These are phyloP conservation scores for Physocephala rufipes DNA, from an alignment of 2,888 invertebrate genomes.

Conservation along the genomic window DNA sequence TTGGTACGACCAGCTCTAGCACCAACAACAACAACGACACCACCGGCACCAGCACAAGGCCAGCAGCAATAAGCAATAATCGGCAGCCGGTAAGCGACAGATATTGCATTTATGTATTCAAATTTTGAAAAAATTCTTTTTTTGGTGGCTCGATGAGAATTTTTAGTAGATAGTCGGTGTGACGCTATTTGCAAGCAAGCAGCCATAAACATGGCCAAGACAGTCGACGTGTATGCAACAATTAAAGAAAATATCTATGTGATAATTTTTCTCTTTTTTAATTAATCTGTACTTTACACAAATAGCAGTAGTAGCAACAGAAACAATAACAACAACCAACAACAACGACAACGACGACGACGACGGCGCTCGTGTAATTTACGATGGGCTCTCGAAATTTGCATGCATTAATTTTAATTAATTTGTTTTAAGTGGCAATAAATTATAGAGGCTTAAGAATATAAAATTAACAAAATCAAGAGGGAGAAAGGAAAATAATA, in stretches of 20 bases:
- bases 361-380: neutral
- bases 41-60: neutral
- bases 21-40: no score
- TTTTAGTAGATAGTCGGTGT: neutral
- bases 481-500: no score
- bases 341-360: no score
- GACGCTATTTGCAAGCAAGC: neutral
- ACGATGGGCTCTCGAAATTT: neutral
- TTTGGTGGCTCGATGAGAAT: constrained; percentile 18
- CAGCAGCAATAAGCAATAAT: neutral
- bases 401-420: constrained; percentile 21
- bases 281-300: neutral
- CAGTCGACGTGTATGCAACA: neutral
- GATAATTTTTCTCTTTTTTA: neutral
- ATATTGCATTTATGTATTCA: neutral
- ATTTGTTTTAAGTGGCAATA: constrained; percentile 19
- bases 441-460: neutral
- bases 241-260: neutral
- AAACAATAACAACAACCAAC: neutral
- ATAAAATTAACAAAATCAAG: neutral
- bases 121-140: neutral
- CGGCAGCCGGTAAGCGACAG: neutral
- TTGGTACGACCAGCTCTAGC: no score
- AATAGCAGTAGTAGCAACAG: no score
- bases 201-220: neutral